Evolutionary conservation across 2,888 invertebrate genomes (phyloP).

Genomic region (Tholera decimalis): DNA sequence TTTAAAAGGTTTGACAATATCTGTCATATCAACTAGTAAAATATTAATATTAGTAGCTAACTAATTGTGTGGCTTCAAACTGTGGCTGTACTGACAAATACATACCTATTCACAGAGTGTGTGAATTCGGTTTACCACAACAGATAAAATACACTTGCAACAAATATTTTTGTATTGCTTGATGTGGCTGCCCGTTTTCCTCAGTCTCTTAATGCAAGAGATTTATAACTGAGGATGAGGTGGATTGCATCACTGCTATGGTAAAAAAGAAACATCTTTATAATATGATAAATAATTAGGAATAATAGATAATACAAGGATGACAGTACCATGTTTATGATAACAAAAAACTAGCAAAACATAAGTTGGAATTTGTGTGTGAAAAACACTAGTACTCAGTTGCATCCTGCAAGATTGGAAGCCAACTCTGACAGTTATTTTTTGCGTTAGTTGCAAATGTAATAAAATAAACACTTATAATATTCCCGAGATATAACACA

Average conservation of each 20-base stretch:
- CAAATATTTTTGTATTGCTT: slow-evolving; percentile 12
- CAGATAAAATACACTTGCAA: slow-evolving; percentile 19
- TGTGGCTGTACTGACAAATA: slow-evolving; percentile 33
- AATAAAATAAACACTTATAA: too few species aligned
- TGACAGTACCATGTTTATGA: background rate
- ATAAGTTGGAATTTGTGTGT: too few species aligned
- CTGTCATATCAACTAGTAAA: too few species aligned
- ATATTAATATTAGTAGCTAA: too few species aligned
- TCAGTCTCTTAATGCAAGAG: slow-evolving; percentile 2
- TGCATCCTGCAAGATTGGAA: too few species aligned
- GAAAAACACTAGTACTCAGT: too few species aligned
- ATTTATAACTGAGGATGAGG: slow-evolving; percentile 16
- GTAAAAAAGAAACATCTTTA: slow-evolving; percentile 27
- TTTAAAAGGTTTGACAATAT: too few species aligned
- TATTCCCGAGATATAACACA: too few species aligned
- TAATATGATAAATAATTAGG: background rate
- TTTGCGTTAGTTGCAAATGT: too few species aligned
- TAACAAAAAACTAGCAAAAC: background rate
- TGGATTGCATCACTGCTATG: slow-evolving; percentile 33
- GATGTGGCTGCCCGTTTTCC: slow-evolving; percentile 23
- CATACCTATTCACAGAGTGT: slow-evolving; percentile 49
- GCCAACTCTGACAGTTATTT: too few species aligned
- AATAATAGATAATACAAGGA: background rate
- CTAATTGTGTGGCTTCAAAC: slow-evolving; percentile 16
- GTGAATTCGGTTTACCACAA: slow-evolving; percentile 49